Evolutionary conservation across 1,140 invertebrate genomes (phyloP).

Genomic region (Aphelinus certus): DNA sequence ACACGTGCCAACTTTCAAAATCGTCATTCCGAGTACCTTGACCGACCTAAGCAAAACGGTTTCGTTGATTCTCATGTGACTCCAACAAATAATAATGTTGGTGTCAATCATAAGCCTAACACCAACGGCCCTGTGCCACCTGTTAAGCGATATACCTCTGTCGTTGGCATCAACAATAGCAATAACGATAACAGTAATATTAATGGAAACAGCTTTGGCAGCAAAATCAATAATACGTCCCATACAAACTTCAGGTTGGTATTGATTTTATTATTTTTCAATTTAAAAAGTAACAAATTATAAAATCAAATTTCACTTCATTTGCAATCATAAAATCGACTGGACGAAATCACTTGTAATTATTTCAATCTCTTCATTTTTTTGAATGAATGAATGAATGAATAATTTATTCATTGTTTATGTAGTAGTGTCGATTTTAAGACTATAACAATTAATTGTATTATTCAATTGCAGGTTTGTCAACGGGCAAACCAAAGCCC

Average conservation of each 20-base stretch:
- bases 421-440: neutral
- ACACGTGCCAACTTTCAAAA: conserved; percentile 34
- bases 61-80: neutral
- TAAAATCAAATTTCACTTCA: no score
- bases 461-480: conserved; percentile 17
- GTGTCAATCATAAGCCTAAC: no score
- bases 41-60: conserved; percentile 38
- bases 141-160: conserved; percentile 31
- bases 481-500: conserved; percentile 37
- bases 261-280: neutral
- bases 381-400: no score
- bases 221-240: neutral
- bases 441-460: neutral
- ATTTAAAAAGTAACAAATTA: no score
- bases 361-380: no score
- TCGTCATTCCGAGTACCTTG: conserved; percentile 48
- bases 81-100: neutral
- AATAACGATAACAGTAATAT: neutral
- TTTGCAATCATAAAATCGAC: no score
- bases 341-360: no score
- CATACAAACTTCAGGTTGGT: neutral
- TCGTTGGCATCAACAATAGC: conserved; percentile 28
- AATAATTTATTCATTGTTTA: no score
- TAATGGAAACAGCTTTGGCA: neutral
- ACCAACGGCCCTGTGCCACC: neutral